Base-by-base conservation (phyloP, 2,888 invertebrate species). In the Calameuta idolon region DNA sequence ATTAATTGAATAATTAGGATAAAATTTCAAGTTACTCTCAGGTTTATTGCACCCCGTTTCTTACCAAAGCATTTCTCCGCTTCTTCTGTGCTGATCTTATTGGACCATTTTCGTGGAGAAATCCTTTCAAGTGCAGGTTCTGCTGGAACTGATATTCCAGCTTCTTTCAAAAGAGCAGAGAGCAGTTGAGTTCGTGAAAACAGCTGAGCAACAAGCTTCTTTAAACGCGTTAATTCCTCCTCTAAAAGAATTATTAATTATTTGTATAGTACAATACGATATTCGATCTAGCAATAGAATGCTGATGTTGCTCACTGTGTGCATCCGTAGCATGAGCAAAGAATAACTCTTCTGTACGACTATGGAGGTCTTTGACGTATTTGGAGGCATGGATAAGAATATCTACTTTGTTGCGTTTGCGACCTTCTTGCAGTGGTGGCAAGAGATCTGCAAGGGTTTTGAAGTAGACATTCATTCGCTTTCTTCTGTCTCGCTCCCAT, bases 401-500 rank as follows among this genome's bases (percentile, higher is more conserved):
- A 75, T 91, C 94, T 83, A 94, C 90, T 87, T 94, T 94, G 83
- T 94, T 92, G 37, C 94, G 92, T 75, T 93, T 94, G 84, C 94
- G 93, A 31, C 94, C 94, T 73, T 92, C 93, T 84, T 93, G 92
- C 86, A 92, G 92, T 37, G 92, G 92, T 33, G 94, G 94, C 76
- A 94, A 85, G 75, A 93, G 89, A 85, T 93, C 92, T 76, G 92
- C 91, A 76, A 94, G 87, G 11, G 91, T 91, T 80, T 90, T 90
- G 89, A 94, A 94, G 73, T 92, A 92, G 23, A 92, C 89, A 85
- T 95, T 95, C 87, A 95, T 93, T 89, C 95, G 94, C 85, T 94
- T 93, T 86, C 95, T 92, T 87, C 95, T 92, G 87, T 94, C 94
- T 86, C 94, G 93, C 92, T 95, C 95, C 95, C 95, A 95, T 92